A percentile compares a stretch with the other conserved stretches of the same genome.
phyloP scores from a whole-genome alignment of 1,140 invertebrate species.

The Drosophila kurseongensis region DNA sequence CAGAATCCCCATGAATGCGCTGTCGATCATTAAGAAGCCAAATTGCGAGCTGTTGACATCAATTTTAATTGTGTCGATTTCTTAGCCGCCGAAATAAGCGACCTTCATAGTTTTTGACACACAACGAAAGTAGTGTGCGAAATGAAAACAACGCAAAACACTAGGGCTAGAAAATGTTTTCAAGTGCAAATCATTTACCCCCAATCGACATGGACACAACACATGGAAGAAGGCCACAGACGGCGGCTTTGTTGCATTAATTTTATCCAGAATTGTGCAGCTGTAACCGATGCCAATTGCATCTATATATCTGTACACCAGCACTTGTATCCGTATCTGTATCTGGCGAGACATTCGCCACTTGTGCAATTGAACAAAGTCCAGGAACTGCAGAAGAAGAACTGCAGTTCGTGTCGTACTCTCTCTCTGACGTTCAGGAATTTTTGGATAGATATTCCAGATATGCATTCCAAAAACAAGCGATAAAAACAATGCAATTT shows the following conservation, averaged over 20 bases:
- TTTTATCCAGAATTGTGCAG: conserved; percentile 80
- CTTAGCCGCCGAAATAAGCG: conserved; percentile 18
- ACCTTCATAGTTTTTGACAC: conserved; percentile 69
- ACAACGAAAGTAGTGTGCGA: conserved; percentile 29
- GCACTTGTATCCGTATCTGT: conserved; percentile 31
- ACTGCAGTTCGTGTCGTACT: conserved; percentile 31
- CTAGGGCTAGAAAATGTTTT: conserved; percentile 42
- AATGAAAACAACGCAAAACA: conserved; percentile 30
- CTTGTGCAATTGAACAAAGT: conserved; percentile 56
- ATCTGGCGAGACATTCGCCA: conserved; percentile 52
- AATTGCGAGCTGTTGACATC: conserved; percentile 73
- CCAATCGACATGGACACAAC: conserved; percentile 52
- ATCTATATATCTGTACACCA: conserved; percentile 25
- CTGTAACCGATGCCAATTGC: conserved; percentile 80
- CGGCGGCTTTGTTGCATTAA: conserved; percentile 62
- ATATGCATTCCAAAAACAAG: conserved; percentile 29
- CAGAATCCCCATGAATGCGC: conserved; percentile 26
- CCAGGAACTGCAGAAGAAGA: conserved; percentile 35
- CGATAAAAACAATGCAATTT: conserved; percentile 53
- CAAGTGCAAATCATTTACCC: conserved; percentile 66
- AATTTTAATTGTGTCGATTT: conserved; percentile 76
- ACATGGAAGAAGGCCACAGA: conserved; percentile 13
- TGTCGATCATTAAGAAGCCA: conserved; percentile 61
- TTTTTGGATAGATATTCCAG: conserved; percentile 31
- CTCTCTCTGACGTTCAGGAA: conserved; percentile 38